A percentile compares a stretch with the other conserved stretches of the same genome.
Conservation (phyloP, 2,888 invertebrate species). For the Eupsilia transversa region DNA sequence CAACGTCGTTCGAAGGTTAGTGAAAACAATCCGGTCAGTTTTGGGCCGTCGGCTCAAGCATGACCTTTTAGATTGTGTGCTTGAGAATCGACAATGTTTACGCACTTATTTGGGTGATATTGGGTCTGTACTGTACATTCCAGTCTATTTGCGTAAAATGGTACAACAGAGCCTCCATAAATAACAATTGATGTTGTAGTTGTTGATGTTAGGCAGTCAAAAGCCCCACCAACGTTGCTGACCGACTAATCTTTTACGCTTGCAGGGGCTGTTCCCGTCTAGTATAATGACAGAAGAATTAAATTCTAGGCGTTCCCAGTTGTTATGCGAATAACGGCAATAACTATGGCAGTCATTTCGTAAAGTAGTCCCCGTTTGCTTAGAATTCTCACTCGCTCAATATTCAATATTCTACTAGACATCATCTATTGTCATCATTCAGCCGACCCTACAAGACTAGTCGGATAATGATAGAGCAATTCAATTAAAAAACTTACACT, state of each 20-base stretch:
- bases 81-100: not conserved
- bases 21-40: constrained; percentile 64
- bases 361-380: not conserved
- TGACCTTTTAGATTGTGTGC: constrained; percentile 38
- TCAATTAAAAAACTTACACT: not conserved
- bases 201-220: too few species aligned
- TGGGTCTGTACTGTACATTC: not conserved
- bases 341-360: not conserved
- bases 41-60: constrained; percentile 32
- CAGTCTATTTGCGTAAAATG: not conserved
- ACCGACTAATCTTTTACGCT: not conserved
- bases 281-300: not conserved
- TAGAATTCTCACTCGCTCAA: not conserved
- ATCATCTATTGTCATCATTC: too few species aligned
- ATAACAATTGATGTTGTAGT: too few species aligned
- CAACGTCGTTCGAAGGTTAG: constrained; percentile 65
- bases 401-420: not conserved
- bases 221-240: not conserved
- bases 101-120: not conserved
- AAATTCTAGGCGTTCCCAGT: not conserved
- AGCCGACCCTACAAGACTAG: not conserved
- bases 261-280: not conserved
- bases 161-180: not conserved
- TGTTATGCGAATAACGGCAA: not conserved
- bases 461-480: constrained; percentile 2